These are phyloP conservation scores for Cataglyphis livida DNA, from an alignment of 2,888 invertebrate species.

Conservation along the genomic window DNA sequence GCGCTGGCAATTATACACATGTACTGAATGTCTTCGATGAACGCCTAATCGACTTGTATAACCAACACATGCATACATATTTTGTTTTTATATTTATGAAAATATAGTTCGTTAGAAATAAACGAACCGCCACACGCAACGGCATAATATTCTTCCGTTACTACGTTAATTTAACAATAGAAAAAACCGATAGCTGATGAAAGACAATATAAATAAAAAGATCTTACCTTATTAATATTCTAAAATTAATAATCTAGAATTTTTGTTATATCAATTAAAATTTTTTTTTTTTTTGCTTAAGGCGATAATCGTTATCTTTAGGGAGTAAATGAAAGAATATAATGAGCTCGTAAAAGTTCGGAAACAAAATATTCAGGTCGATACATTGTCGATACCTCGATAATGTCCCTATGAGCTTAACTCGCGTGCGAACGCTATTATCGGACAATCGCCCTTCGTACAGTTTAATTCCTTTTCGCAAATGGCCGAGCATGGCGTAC, in stretches of 20 bases:
- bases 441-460: conserved; percentile 47
- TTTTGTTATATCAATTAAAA: neutral
- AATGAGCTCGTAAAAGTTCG: neutral
- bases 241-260: neutral
- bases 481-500: conserved; percentile 57
- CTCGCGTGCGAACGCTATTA: conserved; percentile 38
- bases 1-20: conserved; percentile 10
- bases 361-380: conserved; percentile 21
- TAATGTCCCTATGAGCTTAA: conserved; percentile 15
- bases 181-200: neutral
- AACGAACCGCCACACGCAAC: conserved; percentile 3
- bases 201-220: neutral
- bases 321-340: neutral
- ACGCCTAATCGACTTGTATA: neutral
- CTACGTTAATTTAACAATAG: conserved; percentile 18
- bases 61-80: no score
- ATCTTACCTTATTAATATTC: neutral
- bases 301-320: neutral
- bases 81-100: conserved; percentile 13
- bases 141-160: conserved; percentile 2
- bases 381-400: conserved; percentile 23
- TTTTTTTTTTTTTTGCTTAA: neutral
- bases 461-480: conserved; percentile 62
- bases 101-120: conserved; percentile 11
- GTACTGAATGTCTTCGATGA: conserved; percentile 15